Evolutionary conservation across 2,888 invertebrate species (phyloP).

Genomic region (Drosophila paramelanica): DNA sequence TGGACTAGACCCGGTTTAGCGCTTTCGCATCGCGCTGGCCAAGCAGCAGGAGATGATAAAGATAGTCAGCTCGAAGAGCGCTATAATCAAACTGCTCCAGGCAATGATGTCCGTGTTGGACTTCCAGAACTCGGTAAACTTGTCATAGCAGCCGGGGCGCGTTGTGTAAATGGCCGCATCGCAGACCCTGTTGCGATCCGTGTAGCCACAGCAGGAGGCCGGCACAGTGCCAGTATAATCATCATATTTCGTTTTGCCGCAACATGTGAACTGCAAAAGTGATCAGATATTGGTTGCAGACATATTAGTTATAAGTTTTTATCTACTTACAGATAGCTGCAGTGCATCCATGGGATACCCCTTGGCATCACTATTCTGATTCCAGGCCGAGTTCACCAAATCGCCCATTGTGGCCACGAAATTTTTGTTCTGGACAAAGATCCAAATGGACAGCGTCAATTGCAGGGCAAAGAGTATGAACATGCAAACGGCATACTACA

Average conservation of each 20-base stretch:
- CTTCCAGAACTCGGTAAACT: slow-evolving; percentile 84
- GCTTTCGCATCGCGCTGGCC: slow-evolving; percentile 92
- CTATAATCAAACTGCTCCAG: slow-evolving; percentile 89
- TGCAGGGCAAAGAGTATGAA: slow-evolving; percentile 90
- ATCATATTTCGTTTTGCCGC: slow-evolving; percentile 61
- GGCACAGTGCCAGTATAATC: slow-evolving; percentile 71
- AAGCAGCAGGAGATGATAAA: slow-evolving; percentile 94
- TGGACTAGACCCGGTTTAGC: slow-evolving; percentile 6
- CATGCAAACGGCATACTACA: slow-evolving; percentile 90
- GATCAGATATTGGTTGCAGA: neutral
- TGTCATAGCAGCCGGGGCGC: slow-evolving; percentile 60
- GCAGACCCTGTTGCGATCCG: slow-evolving; percentile 50
- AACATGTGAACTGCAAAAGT: slow-evolving; percentile 76
- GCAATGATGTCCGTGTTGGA: slow-evolving; percentile 86
- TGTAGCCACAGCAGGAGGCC: slow-evolving; percentile 78
- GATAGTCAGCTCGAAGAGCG: slow-evolving; percentile 89
- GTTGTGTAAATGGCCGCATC: slow-evolving; percentile 40
- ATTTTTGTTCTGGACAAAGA: slow-evolving; percentile 88
- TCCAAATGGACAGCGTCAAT: slow-evolving; percentile 89
- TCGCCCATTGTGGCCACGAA: slow-evolving; percentile 86
- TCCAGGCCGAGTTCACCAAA: slow-evolving; percentile 85
- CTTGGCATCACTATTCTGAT: slow-evolving; percentile 57
- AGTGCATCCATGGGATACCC: slow-evolving; percentile 79
- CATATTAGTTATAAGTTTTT: neutral
- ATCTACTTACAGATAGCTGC: slow-evolving; percentile 75